phyloP scores from a whole-genome alignment of 2,888 invertebrate species.

The Harpalus rufipes region DNA sequence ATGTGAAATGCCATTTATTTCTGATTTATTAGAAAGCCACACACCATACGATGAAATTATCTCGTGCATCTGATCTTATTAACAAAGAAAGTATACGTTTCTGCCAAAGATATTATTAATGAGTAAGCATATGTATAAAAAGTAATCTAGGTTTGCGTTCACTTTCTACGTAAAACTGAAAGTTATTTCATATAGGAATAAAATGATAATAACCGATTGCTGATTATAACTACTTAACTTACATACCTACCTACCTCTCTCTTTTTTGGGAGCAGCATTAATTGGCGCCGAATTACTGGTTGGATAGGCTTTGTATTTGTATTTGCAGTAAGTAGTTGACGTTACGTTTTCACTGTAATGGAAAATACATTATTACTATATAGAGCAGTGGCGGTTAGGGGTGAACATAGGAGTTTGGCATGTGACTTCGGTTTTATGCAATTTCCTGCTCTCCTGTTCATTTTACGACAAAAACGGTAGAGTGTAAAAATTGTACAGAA shows the following conservation, averaged over 20 bases:
- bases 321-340: conserved; percentile 53
- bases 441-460: no score
- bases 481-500: no score
- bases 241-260: conserved; percentile 44
- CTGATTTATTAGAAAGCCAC: conserved; percentile 60
- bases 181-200: conserved; percentile 39
- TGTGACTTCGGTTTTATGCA: no score
- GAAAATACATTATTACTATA: neutral
- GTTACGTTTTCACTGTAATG: conserved; percentile 27
- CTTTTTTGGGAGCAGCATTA: conserved; percentile 47
- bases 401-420: no score
- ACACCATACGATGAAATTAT: conserved; percentile 46
- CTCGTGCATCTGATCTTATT: conserved; percentile 61
- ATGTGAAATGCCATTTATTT: conserved; percentile 52
- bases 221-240: neutral
- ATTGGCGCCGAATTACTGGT: conserved; percentile 61
- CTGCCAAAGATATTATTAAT: conserved; percentile 61
- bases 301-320: conserved; percentile 46
- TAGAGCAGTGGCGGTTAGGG: no score
- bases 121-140: conserved; percentile 43
- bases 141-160: conserved; percentile 54
- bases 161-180: conserved; percentile 63
- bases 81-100: conserved; percentile 60
- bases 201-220: conserved; percentile 5
- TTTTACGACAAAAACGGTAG: no score